phyloP scores from a whole-genome alignment of 2,113 vertebrate species.

The Phoenicopterus ruber region DNA sequence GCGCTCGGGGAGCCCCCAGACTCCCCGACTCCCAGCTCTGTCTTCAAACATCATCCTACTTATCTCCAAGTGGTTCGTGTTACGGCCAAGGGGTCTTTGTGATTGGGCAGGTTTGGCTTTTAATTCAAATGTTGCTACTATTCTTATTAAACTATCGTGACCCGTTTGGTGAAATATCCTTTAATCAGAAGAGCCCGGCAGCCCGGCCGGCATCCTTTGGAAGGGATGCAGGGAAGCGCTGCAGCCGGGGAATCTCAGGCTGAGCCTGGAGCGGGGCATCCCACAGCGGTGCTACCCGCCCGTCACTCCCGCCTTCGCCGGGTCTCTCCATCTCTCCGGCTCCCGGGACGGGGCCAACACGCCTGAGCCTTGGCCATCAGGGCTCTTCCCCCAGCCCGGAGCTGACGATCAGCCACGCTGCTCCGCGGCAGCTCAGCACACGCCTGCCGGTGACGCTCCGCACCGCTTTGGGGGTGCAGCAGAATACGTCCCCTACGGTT shows the following conservation, averaged over 20 bases:
- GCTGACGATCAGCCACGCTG: not conserved
- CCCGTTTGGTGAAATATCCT: not conserved
- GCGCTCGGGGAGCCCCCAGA: too few species aligned
- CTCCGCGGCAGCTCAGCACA: not conserved
- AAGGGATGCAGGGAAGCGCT: not conserved
- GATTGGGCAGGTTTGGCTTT: not conserved
- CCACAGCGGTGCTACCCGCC: not conserved
- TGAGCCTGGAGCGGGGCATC: not conserved
- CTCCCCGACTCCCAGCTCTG: not conserved
- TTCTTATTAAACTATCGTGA: not conserved
- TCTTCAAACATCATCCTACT: not conserved
- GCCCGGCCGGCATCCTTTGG: too few species aligned
- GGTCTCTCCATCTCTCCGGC: not conserved
- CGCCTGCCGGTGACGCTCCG: accelerated
- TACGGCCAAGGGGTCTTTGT: accelerated
- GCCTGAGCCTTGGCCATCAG: too few species aligned
- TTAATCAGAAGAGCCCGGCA: accelerated
- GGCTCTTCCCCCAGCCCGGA: not conserved
- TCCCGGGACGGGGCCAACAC: too few species aligned
- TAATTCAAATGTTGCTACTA: not conserved
- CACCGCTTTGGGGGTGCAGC: not conserved
- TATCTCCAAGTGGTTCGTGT: not conserved
- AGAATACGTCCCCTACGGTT: accelerated
- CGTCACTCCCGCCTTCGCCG: not conserved
- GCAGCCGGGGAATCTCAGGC: not conserved